Percentiles rank a stretch among this genome's conserved stretches.
Evolutionary conservation across 2,113 vertebrate species (phyloP).

Genomic region (Callorhinus ursinus): DNA sequence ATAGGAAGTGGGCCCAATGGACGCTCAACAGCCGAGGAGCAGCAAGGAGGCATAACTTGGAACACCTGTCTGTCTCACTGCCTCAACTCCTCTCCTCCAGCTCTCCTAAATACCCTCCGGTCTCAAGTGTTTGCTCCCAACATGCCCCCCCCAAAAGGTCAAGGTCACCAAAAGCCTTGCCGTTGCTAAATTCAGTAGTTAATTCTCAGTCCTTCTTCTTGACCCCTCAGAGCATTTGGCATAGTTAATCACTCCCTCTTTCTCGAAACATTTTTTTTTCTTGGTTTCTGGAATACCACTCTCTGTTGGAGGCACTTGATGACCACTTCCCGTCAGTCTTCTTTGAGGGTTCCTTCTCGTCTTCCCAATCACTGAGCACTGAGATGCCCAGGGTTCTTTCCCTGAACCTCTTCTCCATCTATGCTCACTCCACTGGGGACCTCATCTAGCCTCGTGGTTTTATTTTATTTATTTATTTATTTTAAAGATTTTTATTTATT

Average conservation of each 20-base stretch:
- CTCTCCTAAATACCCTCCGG: not conserved
- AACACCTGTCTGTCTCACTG: not conserved
- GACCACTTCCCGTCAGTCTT: not conserved
- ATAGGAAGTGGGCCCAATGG: not conserved
- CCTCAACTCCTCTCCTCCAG: not conserved
- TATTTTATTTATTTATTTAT: no score
- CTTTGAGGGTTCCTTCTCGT: not conserved
- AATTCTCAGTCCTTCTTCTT: not conserved
- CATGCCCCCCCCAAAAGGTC: not conserved
- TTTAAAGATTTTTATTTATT: no score
- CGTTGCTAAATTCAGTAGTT: not conserved
- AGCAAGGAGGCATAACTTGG: not conserved
- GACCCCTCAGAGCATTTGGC: not conserved
- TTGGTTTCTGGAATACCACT: not conserved
- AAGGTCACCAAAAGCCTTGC: not conserved
- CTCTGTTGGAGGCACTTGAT: not conserved
- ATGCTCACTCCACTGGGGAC: not conserved
- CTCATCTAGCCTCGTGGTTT: not conserved
- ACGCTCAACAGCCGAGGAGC: not conserved
- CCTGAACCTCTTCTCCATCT: not conserved
- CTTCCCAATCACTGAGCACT: not conserved
- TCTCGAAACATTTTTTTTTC: not conserved
- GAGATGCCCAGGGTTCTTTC: not conserved
- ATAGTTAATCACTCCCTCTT: not conserved
- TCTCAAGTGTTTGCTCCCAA: not conserved